Percentiles rank a stretch among this genome's conserved stretches.
Conservation (phyloP, 2,888 invertebrate genomes). For the Frankliniella fusca region DNA sequence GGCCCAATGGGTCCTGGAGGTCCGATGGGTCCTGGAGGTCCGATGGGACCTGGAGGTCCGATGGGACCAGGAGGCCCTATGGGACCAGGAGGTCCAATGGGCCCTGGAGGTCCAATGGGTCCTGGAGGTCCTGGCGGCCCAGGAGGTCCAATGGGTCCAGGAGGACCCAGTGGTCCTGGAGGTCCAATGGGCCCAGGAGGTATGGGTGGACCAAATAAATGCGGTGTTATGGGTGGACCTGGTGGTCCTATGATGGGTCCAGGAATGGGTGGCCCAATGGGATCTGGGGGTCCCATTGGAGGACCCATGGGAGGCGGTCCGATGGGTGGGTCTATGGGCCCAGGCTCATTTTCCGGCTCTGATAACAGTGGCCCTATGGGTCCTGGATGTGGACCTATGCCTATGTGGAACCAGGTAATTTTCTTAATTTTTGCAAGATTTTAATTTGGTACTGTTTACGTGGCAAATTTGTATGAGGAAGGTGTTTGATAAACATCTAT, state of each 20-base stretch:
- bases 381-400: slow-evolving; percentile 36
- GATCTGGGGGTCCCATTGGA: slow-evolving; percentile 50
- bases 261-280: slow-evolving; percentile 51
- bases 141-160: slow-evolving; percentile 48
- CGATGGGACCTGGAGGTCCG: neutral
- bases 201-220: slow-evolving; percentile 40
- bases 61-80: slow-evolving; percentile 32
- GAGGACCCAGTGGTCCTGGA: neutral
- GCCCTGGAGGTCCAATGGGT: slow-evolving; percentile 50
- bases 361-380: slow-evolving; percentile 23
- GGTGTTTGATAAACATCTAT: too few relatives aligned
- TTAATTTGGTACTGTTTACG: too few relatives aligned
- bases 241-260: slow-evolving; percentile 51
- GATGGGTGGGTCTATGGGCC: slow-evolving; percentile 46
- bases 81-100: slow-evolving; percentile 48
- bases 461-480: too few relatives aligned
- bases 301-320: slow-evolving; percentile 30
- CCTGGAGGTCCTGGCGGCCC: slow-evolving; percentile 42
- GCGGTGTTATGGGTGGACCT: slow-evolving; percentile 52
- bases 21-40: slow-evolving; percentile 48
- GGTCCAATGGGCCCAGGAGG: slow-evolving; percentile 33
- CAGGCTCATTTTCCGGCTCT: slow-evolving; percentile 30
- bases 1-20: slow-evolving; percentile 48
- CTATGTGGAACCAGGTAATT: slow-evolving; percentile 39
- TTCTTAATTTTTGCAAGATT: neutral